These are phyloP conservation scores for Xestia sexstrigata DNA, from an alignment of 2,888 invertebrate species.

Conservation along the genomic window DNA sequence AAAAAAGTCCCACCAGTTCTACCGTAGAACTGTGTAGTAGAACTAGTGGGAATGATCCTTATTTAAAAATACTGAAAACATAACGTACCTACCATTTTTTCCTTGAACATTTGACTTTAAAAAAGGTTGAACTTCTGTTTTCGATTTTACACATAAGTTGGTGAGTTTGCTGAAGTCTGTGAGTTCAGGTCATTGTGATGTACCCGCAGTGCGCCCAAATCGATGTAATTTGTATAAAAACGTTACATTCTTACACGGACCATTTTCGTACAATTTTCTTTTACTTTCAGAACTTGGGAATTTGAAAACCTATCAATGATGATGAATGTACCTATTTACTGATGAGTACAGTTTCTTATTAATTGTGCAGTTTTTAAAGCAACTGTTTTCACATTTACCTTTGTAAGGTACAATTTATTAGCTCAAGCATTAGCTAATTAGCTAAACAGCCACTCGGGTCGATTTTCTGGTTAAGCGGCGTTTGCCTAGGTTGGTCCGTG, in stretches of 20 bases:
- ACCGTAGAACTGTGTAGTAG: too few relatives aligned
- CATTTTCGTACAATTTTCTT: conserved; percentile 49
- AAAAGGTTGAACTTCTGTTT: conserved; percentile 52
- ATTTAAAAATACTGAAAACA: not conserved
- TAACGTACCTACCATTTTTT: not conserved
- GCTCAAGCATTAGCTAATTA: not conserved
- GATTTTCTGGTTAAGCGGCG: too few relatives aligned
- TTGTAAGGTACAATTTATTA: not conserved
- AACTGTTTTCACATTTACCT: not conserved
- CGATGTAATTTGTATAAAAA: conserved; percentile 68
- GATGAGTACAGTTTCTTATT: not conserved
- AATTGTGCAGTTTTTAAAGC: not conserved
- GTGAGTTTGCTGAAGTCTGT: conserved; percentile 61
- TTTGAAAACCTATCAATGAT: too few relatives aligned
- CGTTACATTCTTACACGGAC: conserved; percentile 53
- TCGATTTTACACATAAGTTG: conserved; percentile 40
- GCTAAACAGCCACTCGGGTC: too few relatives aligned
- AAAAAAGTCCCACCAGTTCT: too few relatives aligned
- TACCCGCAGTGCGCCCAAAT: conserved; percentile 69
- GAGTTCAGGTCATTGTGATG: conserved; percentile 68
- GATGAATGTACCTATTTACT: conserved; percentile 1
- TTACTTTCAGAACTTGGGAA: conserved; percentile 20
- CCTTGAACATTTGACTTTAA: not conserved
- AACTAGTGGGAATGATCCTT: too few relatives aligned
- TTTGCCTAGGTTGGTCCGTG: too few relatives aligned